Base-by-base conservation (phyloP, 1,140 invertebrate genomes). In the Leptinotarsa defecta region DNA sequence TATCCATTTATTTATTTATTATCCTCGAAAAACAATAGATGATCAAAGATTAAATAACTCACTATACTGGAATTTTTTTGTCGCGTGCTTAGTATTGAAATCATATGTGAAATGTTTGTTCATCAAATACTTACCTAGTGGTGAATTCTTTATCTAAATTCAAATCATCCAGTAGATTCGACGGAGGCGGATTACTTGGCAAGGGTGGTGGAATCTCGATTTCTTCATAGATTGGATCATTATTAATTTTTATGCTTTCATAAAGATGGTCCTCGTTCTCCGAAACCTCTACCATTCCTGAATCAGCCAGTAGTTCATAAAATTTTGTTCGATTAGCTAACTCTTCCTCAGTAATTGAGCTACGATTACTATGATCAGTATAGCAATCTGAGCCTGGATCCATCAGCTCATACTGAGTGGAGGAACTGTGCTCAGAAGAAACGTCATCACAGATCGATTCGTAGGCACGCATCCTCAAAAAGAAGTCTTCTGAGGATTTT, bases 141-240 rank as follows among this genome's bases (percentile, higher is more conserved):
- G 87, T 87, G 85, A 87, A 88, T 88, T 90, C 87, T 83, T 90
- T 86, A 80, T 89, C 88, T 83, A 86, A 76, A 74, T 86, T 81
- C 19, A 86, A 73, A 78, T 92, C 92, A 71, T 92, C 89, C 62
- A 91, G 48, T 80, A 90, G 82, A 49, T 86, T 87, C 70, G 88
- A 84, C 0, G 91, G 93, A 5, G 93, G 92, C 13, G 92, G 92
- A 79, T 91, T 92, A 0, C 92, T 81, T 3, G 93, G 93, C 70
- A 94, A 82, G 6, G 93, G 93, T 19, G 92, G 93, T 11, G 93
- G 93, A 79, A 93, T 91, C 78, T 94, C 93, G 13, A 95, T 94
- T 86, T 96, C 94, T 86, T 96, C 94, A 83, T 96, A 96, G 82
- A 96, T 96, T 3, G 94, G 94, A 86, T 96, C 94, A 65, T 83